A percentile compares a stretch with the other conserved stretches of the same genome.
Evolutionary conservation across 2,113 vertebrate species (phyloP).

Genomic region (Microcebus murinus): DNA sequence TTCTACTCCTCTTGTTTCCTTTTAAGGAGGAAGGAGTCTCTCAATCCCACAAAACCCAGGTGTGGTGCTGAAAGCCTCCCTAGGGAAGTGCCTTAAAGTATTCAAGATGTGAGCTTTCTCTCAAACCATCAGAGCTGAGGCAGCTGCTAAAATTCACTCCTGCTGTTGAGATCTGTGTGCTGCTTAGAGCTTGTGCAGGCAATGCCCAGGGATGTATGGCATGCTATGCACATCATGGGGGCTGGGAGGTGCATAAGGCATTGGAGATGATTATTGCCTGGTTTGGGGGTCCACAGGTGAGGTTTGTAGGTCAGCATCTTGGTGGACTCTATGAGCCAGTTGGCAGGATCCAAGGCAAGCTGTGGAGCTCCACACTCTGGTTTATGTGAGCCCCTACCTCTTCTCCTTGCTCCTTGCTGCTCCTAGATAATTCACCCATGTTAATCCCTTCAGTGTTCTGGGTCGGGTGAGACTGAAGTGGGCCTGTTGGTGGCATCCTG

Average conservation of each 20-base stretch:
- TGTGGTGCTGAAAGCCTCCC: background rate
- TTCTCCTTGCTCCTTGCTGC: background rate
- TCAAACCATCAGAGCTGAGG: background rate
- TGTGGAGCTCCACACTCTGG: background rate
- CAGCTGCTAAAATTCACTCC: background rate
- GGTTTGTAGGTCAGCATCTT: background rate
- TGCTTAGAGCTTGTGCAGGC: background rate
- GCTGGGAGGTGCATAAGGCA: background rate
- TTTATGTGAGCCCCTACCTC: background rate
- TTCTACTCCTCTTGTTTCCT: background rate
- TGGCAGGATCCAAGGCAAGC: background rate
- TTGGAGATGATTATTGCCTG: background rate
- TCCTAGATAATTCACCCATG: background rate
- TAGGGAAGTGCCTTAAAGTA: background rate
- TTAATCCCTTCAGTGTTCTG: background rate
- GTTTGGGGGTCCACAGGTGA: background rate
- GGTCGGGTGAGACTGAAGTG: background rate
- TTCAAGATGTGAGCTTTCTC: background rate
- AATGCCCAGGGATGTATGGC: background rate
- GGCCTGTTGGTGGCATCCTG: background rate
- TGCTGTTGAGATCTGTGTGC: background rate
- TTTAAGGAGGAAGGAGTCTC: background rate
- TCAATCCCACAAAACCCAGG: background rate
- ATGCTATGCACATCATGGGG: background rate
- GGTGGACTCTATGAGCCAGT: background rate